Conservation (phyloP, 2,888 invertebrate genomes). For the Brachynemurus nebulosus region DNA sequence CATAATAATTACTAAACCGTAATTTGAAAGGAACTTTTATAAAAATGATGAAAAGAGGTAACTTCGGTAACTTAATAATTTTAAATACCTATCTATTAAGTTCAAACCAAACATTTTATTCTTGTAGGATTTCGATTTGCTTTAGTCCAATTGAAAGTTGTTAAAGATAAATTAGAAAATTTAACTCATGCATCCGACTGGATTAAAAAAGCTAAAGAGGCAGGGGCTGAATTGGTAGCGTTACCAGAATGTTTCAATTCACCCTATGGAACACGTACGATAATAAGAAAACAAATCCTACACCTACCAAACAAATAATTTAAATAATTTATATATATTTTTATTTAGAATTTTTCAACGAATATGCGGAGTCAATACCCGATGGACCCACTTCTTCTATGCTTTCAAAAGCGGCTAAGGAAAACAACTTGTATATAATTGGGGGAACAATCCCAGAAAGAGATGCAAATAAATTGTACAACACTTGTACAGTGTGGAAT, state of each 20-base stretch:
- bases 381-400: constrained; percentile 57
- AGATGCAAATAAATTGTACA: constrained; percentile 51
- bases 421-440: constrained; percentile 62
- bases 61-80: too few species aligned
- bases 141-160: constrained; percentile 42
- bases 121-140: constrained; percentile 33
- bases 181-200: constrained; percentile 35
- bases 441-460: constrained; percentile 88
- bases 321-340: background rate
- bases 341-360: constrained; percentile 49
- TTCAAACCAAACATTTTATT: too few species aligned
- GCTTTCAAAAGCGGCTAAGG: constrained; percentile 60
- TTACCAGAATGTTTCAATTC: constrained; percentile 89
- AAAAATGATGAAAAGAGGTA: too few species aligned
- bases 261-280: constrained; percentile 72
- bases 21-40: too few species aligned
- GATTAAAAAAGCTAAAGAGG: constrained; percentile 37
- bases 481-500: constrained; percentile 81
- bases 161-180: constrained; percentile 40
- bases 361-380: constrained; percentile 78
- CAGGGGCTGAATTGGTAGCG: constrained; percentile 40
- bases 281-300: background rate
- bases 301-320: background rate
- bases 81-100: too few species aligned
- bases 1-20: too few species aligned